Conservation (phyloP, 2,797 vertebrate species). For the Percopsis omiscomaycus region DNA sequence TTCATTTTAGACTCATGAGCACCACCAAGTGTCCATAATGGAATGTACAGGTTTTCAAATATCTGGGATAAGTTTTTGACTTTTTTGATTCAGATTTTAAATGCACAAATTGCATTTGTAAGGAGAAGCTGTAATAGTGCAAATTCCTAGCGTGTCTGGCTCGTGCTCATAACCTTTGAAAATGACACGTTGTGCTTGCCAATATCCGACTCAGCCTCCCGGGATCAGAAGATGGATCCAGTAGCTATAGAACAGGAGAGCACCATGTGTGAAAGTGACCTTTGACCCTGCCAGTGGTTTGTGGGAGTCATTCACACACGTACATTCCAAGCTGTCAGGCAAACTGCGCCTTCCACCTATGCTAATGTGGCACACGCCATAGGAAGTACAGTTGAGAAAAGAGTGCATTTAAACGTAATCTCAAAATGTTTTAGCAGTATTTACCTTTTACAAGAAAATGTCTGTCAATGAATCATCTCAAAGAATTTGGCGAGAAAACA, state of each 20-base stretch:
- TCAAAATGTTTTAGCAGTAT: too few relatives aligned
- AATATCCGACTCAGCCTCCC: background rate
- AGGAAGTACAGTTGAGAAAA: too few relatives aligned
- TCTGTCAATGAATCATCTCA: too few relatives aligned
- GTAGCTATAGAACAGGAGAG: constrained; percentile 37
- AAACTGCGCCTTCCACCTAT: constrained; percentile 5
- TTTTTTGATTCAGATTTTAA: constrained; percentile 6
- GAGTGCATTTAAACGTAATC: background rate
- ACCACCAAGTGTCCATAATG: constrained; percentile 53
- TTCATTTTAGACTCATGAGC: constrained; percentile 29
- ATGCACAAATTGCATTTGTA: background rate
- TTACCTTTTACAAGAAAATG: too few relatives aligned
- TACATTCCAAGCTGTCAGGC: constrained; percentile 53
- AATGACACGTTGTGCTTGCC: background rate
- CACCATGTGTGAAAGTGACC: constrained; percentile 54
- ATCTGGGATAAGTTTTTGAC: background rate
- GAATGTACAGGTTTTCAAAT: constrained; percentile 27
- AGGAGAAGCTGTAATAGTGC: constrained; percentile 4
- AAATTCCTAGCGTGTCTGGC: background rate
- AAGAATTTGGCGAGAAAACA: too few relatives aligned
- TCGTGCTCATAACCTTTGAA: background rate
- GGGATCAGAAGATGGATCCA: constrained; percentile 27
- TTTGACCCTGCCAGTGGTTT: constrained; percentile 39
- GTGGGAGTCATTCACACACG: constrained; percentile 36
- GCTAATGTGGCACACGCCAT: constrained; percentile 30